Base-by-base conservation (phyloP, 1,140 invertebrate species). In the Drosophila teissieri region DNA sequence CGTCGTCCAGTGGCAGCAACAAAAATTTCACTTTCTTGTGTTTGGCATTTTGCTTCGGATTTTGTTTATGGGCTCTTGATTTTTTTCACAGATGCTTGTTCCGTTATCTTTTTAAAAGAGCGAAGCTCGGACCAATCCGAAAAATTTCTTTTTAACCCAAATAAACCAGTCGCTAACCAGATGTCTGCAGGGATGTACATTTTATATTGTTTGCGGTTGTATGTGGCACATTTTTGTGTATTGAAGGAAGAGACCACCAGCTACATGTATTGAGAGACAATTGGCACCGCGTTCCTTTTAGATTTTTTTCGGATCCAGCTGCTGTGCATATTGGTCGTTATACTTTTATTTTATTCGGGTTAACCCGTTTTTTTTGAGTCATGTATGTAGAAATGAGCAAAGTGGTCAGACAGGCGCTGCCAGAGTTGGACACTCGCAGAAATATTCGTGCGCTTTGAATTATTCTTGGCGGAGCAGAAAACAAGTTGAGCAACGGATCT, bases 131-230 rank as follows among this genome's bases (percentile, higher is more conserved):
- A 7, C 24, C 24, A 24, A 49, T 51, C 15, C 48, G 11, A n/a
- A 67, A 53, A 67, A 89, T 89, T 89, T 89, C 85, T 90, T 84
- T 88, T 89, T 89, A 89, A 73, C 84, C 84, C 77, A 89, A 80
- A 89, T 80, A 89, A 90, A 90, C 73, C 77, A 84, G 83, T 88
- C 73, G 72, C 42, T 72, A 79, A 65, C 77, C 77, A 53, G 74
- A 82, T 79, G 67, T 31, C 17, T 46, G 4, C 46, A 31, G 27
- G 37, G 17, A 24, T 15, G 24, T 36, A 54, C 10, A 11, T 46
- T 44, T n/a, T 36, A 42, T 72, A 60, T 51, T 31, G 34, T 19
- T 17, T 67, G 27, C 58, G 31, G 56, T 64, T 24, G 64, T 36
- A 44, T 63, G 44, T 67, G 27, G 15, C 34, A 55, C 14, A 54